phyloP scores from a whole-genome alignment of 2,888 invertebrate species.

The Omphaloscelis lunosa region DNA sequence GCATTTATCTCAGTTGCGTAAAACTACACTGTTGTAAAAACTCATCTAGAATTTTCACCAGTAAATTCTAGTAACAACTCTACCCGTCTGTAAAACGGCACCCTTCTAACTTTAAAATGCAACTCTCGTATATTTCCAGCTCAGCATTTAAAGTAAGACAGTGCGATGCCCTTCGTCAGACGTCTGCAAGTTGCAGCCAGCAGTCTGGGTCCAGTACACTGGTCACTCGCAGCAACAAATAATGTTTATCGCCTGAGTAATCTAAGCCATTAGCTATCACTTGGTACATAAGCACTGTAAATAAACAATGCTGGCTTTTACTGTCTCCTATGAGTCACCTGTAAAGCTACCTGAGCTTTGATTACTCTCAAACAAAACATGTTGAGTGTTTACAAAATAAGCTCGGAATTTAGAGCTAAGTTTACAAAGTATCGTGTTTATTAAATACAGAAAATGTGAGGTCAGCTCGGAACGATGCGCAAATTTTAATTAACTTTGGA shows the following conservation, averaged over 20 bases:
- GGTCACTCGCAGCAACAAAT: constrained; percentile 27
- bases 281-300: constrained; percentile 3
- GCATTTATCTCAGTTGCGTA: neutral
- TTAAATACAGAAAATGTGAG: constrained; percentile 37
- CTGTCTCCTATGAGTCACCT: neutral
- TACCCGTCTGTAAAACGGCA: constrained; percentile 11
- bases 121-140: constrained; percentile 39
- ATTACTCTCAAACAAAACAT: constrained; percentile 17
- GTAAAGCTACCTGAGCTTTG: constrained; percentile 1
- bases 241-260: constrained; percentile 40
- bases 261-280: constrained; percentile 8
- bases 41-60: neutral
- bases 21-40: neutral
- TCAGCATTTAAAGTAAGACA: constrained; percentile 40
- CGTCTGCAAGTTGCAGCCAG: constrained; percentile 34
- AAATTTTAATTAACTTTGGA: constrained; percentile 27
- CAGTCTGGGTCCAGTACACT: constrained; percentile 3
- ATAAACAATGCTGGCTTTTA: constrained; percentile 25
- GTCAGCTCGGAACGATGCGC: neutral
- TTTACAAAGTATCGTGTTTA: constrained; percentile 33
- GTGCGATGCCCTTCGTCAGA: constrained; percentile 60
- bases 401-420: constrained; percentile 11
- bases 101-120: constrained; percentile 41
- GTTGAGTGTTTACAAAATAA: constrained; percentile 12
- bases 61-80: constrained; percentile 5